Conservation (phyloP, 2,797 vertebrate species). For the Halcyon leucocephala region DNA sequence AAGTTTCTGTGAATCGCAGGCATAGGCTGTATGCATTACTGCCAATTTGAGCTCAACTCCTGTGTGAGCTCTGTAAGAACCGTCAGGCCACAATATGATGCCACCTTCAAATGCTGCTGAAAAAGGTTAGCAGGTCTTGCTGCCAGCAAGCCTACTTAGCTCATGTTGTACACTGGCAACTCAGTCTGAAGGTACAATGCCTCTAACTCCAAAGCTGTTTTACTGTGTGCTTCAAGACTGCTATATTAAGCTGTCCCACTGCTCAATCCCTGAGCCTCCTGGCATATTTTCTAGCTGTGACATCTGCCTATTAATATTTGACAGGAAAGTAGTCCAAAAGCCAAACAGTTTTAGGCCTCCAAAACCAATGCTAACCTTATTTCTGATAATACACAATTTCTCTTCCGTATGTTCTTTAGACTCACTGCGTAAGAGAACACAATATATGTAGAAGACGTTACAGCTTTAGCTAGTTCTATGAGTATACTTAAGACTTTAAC, state of each 20-base stretch:
- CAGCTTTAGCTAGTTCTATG: neutral
- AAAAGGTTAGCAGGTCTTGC: neutral
- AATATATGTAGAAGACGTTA: neutral
- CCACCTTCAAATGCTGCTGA: neutral
- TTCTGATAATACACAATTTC: neutral
- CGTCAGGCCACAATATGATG: fast-evolving
- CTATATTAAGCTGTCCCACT: neutral
- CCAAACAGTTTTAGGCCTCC: neutral
- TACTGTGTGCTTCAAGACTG: neutral
- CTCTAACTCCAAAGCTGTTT: neutral
- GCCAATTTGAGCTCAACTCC: neutral
- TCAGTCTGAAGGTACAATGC: neutral
- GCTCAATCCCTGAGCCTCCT: neutral
- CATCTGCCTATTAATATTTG: neutral
- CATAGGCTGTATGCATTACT: neutral
- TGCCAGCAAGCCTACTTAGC: neutral
- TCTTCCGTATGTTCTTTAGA: fast-evolving
- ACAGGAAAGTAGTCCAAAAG: neutral
- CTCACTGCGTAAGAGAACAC: neutral
- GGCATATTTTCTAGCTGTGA: neutral
- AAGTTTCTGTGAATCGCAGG: neutral
- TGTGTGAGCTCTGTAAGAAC: neutral
- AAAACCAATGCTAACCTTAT: neutral
- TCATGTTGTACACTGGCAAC: neutral
- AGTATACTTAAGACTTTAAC: neutral